Evolutionary conservation across 2,888 invertebrate species (phyloP), one percentile per base, ranked within the genome.

Genomic region (Poecilobothrus nobilitatus): DNA sequence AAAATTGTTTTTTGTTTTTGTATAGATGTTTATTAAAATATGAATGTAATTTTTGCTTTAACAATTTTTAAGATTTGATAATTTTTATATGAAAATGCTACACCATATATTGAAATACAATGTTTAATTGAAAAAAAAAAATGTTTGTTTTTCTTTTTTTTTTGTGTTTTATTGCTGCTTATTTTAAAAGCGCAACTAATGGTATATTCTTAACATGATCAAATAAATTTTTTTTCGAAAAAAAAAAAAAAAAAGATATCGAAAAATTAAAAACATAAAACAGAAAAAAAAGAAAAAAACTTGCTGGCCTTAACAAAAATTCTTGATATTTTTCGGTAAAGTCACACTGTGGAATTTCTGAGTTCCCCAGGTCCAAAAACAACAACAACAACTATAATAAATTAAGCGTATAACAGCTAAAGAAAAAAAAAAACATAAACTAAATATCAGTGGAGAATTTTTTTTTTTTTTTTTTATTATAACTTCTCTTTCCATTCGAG

Each of bases 381-480:
- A 63, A 71, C 66, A 71, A 62, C 70, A 70, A 67, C 71, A 71
- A 65, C 67, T 68, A 66, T 64, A 64, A 68, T 64, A 66, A 18
- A 21, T 8, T 63, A 21, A 21, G 63, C 63, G 63, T 18, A 65
- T 22, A 64, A 53, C 9, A 68, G 53, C 15, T 53, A 53, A 12
- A 53, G 5, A 4, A 27, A 27, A 27, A 27, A 27, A 27, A 4
- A 27, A 27, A 27, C 2, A 4, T 4, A 27, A 2, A 4, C 2
- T 27, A 27, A 27, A 5, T 27, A 27, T 27, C 27, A 27, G 27
- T 27, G 7, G 37, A 37, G 37, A 37, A 37, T 37, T 37, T 37
- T 37, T 37, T 7, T 37, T 37, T 37, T 37, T 8, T 37, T 37
- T 37, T 12, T 37, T 2, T 37, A 8, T 8, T 5, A 4, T 27